These are phyloP conservation scores for Periparus ater DNA, from an alignment of 2,797 vertebrate genomes.

Conservation along the genomic window DNA sequence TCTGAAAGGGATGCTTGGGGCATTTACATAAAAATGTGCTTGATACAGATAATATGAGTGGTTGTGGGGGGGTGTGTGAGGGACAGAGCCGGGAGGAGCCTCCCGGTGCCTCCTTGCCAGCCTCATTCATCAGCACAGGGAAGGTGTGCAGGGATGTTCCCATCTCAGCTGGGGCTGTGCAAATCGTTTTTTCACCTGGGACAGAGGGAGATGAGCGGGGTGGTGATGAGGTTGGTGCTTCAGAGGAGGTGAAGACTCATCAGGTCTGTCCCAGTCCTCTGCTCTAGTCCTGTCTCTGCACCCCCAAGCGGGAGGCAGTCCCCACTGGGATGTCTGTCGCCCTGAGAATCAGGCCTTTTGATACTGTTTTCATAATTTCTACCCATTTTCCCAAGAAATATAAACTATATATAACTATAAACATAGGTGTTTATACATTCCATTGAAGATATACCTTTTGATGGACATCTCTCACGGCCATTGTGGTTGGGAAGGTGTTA, in stretches of 20 bases:
- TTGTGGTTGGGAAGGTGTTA: too few species aligned
- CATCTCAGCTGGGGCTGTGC: rapidly evolving
- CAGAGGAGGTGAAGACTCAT: not conserved
- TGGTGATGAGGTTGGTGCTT: rapidly evolving
- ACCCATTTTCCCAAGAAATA: too few species aligned
- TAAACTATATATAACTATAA: too few species aligned
- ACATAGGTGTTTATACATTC: too few species aligned
- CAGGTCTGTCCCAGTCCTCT: not conserved
- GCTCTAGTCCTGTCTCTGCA: not conserved
- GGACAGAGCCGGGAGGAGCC: slow-evolving; percentile 2
- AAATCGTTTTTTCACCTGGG: not conserved
- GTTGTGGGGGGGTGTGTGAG: not conserved
- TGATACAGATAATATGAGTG: slow-evolving; percentile 58
- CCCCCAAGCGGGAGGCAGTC: rapidly evolving
- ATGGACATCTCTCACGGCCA: too few species aligned
- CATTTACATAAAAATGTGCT: slow-evolving; percentile 73
- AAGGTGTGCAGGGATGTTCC: not conserved
- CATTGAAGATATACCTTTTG: too few species aligned
- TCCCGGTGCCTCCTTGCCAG: not conserved
- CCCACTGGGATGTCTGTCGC: too few species aligned
- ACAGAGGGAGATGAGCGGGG: not conserved
- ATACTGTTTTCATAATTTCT: too few species aligned
- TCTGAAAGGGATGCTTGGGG: slow-evolving; percentile 58
- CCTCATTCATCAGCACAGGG: not conserved
- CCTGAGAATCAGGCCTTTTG: too few species aligned